phyloP scores from a whole-genome alignment of 2,797 vertebrate species.

The Melanotaenia maccullochi region DNA sequence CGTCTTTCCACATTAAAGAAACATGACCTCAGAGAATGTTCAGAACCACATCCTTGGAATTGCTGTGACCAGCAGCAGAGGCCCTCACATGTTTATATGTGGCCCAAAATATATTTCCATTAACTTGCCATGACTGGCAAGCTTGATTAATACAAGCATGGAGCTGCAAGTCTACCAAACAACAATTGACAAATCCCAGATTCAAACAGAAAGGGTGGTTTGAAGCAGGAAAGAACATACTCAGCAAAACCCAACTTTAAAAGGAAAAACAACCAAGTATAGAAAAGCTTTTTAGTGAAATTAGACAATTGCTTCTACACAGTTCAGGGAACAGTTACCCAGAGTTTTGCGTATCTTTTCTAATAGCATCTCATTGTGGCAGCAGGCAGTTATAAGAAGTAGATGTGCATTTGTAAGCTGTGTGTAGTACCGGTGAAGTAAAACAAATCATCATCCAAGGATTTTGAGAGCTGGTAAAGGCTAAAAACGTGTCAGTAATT shows the following conservation, averaged over 20 bases:
- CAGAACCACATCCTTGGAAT: constrained; percentile 46
- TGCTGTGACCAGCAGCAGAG: constrained; percentile 33
- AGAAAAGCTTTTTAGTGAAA: neutral
- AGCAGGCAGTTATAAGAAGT: neutral
- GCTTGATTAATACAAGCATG: neutral
- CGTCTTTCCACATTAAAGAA: constrained; percentile 71
- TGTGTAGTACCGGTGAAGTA: neutral
- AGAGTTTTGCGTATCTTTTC: neutral
- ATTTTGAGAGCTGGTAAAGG: neutral
- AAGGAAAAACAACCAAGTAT: neutral
- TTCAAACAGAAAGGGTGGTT: neutral
- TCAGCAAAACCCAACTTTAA: neutral
- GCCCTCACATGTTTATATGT: constrained; percentile 11
- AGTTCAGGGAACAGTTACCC: too few species aligned
- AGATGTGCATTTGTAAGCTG: neutral
- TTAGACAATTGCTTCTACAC: neutral
- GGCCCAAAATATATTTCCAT: constrained; percentile 46
- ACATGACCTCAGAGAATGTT: constrained; percentile 44
- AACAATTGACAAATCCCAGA: neutral
- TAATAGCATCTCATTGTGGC: neutral
- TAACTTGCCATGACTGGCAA: constrained; percentile 29
- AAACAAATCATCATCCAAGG: neutral
- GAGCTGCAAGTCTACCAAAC: neutral
- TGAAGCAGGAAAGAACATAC: neutral
- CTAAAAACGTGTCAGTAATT: neutral